Conservation (phyloP, 2,797 vertebrate genomes). For the Coracias cyanogaster region DNA sequence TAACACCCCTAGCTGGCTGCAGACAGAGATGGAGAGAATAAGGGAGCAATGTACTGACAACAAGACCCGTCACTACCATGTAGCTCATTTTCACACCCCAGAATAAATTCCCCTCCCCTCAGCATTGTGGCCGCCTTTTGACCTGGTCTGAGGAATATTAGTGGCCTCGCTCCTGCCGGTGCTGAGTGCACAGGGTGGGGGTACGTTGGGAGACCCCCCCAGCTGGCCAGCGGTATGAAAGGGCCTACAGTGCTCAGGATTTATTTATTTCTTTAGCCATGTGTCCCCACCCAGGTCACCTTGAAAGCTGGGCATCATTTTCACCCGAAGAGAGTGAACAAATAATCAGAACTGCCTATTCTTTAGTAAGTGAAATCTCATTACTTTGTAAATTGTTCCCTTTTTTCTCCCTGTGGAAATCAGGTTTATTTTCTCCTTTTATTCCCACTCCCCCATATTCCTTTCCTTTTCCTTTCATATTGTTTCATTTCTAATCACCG, state of each 20-base stretch:
- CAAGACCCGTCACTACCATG: neutral
- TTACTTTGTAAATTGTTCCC: neutral
- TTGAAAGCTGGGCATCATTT: neutral
- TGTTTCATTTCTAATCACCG: neutral
- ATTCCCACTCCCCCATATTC: neutral
- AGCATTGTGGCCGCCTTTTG: neutral
- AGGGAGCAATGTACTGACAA: neutral
- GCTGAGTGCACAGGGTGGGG: neutral
- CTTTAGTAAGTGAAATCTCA: neutral
- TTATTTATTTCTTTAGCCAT: neutral
- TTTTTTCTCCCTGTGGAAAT: neutral
- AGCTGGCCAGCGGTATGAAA: fast-evolving
- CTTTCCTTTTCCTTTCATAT: neutral
- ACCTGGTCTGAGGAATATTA: neutral
- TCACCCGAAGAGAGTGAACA: neutral
- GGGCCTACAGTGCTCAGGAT: neutral
- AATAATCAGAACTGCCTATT: neutral
- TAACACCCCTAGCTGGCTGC: neutral
- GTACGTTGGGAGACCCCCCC: neutral
- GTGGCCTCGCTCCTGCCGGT: fast-evolving
- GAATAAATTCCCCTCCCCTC: neutral
- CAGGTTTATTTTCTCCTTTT: neutral
- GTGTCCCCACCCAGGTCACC: neutral
- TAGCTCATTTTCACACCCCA: neutral
- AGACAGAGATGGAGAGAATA: neutral